A percentile compares a stretch with the other conserved stretches of the same genome.
Conservation (phyloP, 1,140 invertebrate species). For the Anoplophora glabripennis region DNA sequence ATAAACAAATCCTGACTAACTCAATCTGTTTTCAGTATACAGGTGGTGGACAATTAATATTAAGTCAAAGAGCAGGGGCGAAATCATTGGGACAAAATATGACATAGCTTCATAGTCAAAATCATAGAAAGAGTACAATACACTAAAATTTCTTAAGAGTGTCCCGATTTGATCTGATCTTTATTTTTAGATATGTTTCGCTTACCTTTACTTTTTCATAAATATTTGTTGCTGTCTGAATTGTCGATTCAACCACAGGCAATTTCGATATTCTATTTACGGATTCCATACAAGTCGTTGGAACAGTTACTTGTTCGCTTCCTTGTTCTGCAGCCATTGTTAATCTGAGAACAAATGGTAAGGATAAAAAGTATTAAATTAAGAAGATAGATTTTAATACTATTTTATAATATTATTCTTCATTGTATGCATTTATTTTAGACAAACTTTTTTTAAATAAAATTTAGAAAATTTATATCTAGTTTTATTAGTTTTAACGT, state of each 20-base stretch:
- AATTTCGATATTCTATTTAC: conserved; percentile 54
- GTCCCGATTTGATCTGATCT: no score
- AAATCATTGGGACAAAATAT: no score
- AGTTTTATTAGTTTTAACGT: no score
- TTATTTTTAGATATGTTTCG: conserved; percentile 1
- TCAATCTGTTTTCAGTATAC: no score
- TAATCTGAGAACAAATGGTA: neutral
- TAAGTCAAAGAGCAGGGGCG: no score
- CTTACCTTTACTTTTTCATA: conserved; percentile 58
- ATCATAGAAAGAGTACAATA: no score
- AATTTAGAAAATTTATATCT: no score
- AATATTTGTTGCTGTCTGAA: conserved; percentile 53
- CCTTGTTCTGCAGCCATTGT: conserved; percentile 12
- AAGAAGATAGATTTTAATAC: neutral
- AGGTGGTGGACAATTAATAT: no score
- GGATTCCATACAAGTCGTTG: conserved; percentile 48
- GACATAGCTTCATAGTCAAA: no score
- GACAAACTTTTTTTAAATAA: neutral
- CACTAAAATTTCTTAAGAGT: no score
- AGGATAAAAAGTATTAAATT: neutral
- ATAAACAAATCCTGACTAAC: no score
- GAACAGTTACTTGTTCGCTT: neutral
- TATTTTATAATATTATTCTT: no score
- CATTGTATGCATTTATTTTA: neutral
- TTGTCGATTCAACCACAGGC: conserved; percentile 56